Percentiles rank a stretch among this genome's conserved stretches.
These are phyloP conservation scores for Ernsta delagoae DNA, from an alignment of 2,888 invertebrate species.

Conservation along the genomic window DNA sequence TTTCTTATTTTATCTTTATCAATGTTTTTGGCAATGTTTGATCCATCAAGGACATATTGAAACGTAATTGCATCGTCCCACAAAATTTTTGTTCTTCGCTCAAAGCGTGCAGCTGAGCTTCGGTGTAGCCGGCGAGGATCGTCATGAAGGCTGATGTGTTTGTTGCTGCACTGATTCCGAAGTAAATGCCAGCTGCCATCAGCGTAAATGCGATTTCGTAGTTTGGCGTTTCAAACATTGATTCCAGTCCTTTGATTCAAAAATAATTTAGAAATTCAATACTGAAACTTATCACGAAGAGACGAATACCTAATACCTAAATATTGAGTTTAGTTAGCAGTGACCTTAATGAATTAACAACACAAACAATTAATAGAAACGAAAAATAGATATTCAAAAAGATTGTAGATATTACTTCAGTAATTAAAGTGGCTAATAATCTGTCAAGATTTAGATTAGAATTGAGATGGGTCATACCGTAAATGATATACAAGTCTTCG, in stretches of 20 bases:
- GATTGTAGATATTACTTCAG: no score
- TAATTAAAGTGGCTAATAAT: no score
- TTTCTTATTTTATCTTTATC: slow-evolving; percentile 14
- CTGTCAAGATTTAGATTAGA: no score
- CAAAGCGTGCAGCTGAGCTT: slow-evolving; percentile 57
- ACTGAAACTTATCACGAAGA: neutral
- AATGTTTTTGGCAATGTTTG: neutral
- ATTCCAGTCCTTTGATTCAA: slow-evolving; percentile 54
- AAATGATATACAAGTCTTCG: slow-evolving; percentile 52
- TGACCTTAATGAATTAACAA: no score
- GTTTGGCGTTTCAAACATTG: slow-evolving; percentile 56
- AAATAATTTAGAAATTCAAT: neutral
- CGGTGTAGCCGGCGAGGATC: slow-evolving; percentile 53
- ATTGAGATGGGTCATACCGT: no score
- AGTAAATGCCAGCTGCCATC: slow-evolving; percentile 42
- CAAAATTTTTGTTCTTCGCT: slow-evolving; percentile 52
- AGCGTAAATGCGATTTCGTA: slow-evolving; percentile 52
- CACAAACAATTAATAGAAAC: no score
- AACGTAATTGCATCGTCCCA: slow-evolving; percentile 51
- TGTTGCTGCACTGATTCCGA: slow-evolving; percentile 48
- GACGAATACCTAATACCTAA: neutral
- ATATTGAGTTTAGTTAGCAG: no score
- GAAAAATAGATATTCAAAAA: no score
- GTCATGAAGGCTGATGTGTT: slow-evolving; percentile 53
- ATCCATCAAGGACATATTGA: neutral